These are phyloP conservation scores for Microtus ochrogaster DNA, from an alignment of 2,113 vertebrate genomes.

Conservation along the genomic window DNA sequence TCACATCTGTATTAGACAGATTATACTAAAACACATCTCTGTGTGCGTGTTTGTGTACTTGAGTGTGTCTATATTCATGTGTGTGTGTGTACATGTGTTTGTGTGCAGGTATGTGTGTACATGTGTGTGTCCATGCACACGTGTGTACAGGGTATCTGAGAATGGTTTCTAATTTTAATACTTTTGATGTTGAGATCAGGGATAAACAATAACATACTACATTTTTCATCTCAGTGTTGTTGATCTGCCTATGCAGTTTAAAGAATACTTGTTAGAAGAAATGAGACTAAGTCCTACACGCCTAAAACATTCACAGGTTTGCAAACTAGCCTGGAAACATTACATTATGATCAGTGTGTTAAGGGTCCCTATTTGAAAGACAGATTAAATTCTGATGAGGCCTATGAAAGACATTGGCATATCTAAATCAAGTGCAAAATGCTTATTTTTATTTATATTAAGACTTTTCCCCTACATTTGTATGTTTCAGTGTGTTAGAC, in stretches of 20 bases:
- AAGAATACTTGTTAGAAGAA: constrained; percentile 43
- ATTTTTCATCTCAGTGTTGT: constrained; percentile 26
- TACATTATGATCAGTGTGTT: background rate
- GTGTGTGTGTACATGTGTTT: background rate
- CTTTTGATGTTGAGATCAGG: background rate
- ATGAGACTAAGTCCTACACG: background rate
- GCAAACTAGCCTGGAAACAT: background rate
- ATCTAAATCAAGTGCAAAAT: background rate
- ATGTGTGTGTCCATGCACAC: background rate
- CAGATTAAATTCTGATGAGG: constrained; percentile 10
- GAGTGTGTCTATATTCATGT: background rate
- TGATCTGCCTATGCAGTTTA: background rate
- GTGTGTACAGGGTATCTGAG: background rate
- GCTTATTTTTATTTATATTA: background rate
- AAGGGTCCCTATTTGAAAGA: constrained; percentile 16
- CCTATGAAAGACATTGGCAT: background rate
- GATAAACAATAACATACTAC: background rate
- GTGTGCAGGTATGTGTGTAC: background rate
- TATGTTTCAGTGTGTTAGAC: background rate
- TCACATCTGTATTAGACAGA: background rate
- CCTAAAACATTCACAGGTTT: background rate
- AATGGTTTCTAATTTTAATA: background rate
- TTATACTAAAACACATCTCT: background rate
- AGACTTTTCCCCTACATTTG: background rate
- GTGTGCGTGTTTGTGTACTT: background rate